Evolutionary conservation across 2,797 vertebrate genomes (phyloP).

Genomic region (Tolypeutes matacus): DNA sequence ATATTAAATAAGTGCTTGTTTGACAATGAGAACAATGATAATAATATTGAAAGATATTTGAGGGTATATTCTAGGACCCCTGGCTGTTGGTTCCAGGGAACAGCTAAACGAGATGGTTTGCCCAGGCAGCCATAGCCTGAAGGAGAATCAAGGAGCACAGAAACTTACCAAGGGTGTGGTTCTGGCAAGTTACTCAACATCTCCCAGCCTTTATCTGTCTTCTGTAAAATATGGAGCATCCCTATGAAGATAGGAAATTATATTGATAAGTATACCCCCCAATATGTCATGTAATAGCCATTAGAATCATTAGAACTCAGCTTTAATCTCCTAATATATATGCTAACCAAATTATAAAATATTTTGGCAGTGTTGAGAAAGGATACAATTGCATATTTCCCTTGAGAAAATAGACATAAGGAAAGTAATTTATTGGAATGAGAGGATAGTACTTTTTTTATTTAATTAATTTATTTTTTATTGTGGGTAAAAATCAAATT

Average conservation of each 20-base stretch:
- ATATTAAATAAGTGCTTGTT: background rate
- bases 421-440: background rate
- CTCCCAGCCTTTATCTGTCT: background rate
- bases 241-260: slow-evolving; percentile 35
- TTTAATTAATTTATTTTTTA: too few species aligned
- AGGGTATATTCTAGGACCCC: background rate
- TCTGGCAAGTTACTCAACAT: slow-evolving; percentile 10
- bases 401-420: slow-evolving; percentile 21
- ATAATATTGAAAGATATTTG: background rate
- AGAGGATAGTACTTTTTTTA: background rate
- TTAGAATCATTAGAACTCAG: slow-evolving; percentile 19
- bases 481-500: too few species aligned
- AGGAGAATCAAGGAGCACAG: background rate
- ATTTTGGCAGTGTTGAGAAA: slow-evolving; percentile 32
- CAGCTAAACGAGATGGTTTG: background rate
- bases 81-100: background rate
- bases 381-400: slow-evolving; percentile 9
- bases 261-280: background rate
- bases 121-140: background rate
- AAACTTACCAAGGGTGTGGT: background rate
- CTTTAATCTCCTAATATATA: slow-evolving; percentile 35
- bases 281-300: background rate
- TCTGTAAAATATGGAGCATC: background rate
- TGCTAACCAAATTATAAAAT: slow-evolving; percentile 35
- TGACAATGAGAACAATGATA: background rate